Evolutionary conservation across 2,113 vertebrate species (phyloP), one percentile per base, ranked within the genome.

Genomic region (Gallinago paraguaiae): DNA sequence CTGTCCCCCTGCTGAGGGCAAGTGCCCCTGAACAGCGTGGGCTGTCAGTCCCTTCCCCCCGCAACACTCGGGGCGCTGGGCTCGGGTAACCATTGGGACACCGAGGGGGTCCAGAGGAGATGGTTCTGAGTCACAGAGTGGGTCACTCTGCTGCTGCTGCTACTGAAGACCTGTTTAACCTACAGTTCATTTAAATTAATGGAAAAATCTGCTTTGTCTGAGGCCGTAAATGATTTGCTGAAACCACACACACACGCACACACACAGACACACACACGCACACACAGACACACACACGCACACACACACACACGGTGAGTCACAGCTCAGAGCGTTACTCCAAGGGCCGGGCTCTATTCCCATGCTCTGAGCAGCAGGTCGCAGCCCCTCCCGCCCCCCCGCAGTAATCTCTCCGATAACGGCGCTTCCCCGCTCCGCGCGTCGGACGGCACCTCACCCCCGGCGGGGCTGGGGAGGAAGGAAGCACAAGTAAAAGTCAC

Each of bases 341-440:
- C 74, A 91, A 74, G 28, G 82, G 81, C 61, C 74, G 82, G 86
- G 56, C 69, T 92, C 39, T 94, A 95, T 94, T 97, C 94, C 92
- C 95, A 95, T 78, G 94, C 94, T 86, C 83, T 76, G 95, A 91
- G 89, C 94, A 97, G 81, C 56, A 82, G 72, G 91, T 92, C 79
- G 82, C 77, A 92, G 94, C 90, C 92, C 80, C 91, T 95, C 96
- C 95, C 94, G 96, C 94, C 71, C 64, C 81, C 86, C 92, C 89
- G 93, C 95, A 95, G 86, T 95, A 93, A 86, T 93, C 94, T 75
- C 46, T 78, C 92, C 92, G 95, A 88, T 94, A 95, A 90, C 91
- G 95, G 86, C 43, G 5, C 89, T 95, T 95, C 96, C 89, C 93
- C 80, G 86, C 91, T 92, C 78, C 59, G 93, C 95, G 89, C 70